Base-by-base conservation (phyloP, 2,797 vertebrate genomes). In the Geotrypetes seraphini region DNA sequence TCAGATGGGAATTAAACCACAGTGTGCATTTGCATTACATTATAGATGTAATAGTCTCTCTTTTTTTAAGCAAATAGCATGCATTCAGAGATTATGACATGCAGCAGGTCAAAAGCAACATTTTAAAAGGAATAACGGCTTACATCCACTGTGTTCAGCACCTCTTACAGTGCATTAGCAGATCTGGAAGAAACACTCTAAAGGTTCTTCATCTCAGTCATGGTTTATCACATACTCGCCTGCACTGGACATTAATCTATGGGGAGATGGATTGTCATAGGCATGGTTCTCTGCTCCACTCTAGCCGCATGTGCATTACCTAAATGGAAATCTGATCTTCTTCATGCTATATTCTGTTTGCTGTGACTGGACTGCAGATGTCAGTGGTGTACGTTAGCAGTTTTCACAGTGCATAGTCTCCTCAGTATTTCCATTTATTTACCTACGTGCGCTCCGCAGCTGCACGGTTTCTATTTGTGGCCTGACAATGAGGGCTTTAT, bases 11-110 rank as follows among this genome's bases (percentile, higher is more conserved):
- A 77, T 80, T 78, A 67, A 28, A 17, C 73, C 66, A 53, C 65
- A 63, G 33, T 61, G 71, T 73, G 60, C 73, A 80, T 79, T 80
- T 78, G 66, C 74, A 81, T 76, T 78, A 57, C 77, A 79, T 81
- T 83, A 83, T 64, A 66, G 68, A 70, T 73, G 48, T 41, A 28
- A 16, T 28, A n/a, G n/a, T n/a, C n/a, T n/a, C n/a, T 69, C 65
- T 71, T 70, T 73, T 66, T 57, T 37, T 38, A 64, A 69, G 14
- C 16, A 43, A 59, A 59, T 65, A 46, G 38, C 39, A 61, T 47
- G 8, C 31, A 36, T 69, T 66, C 69, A 77, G 75, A 70, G 67
- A 47, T 71, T 74, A 71, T 78, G 70, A 75, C 68, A 72, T 71
- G 69, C 67, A 75, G 66, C 71, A 65, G 71, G 74, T 79, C 70